These are phyloP conservation scores for Octodon degus DNA, from an alignment of 2,113 vertebrate species.

Conservation along the genomic window DNA sequence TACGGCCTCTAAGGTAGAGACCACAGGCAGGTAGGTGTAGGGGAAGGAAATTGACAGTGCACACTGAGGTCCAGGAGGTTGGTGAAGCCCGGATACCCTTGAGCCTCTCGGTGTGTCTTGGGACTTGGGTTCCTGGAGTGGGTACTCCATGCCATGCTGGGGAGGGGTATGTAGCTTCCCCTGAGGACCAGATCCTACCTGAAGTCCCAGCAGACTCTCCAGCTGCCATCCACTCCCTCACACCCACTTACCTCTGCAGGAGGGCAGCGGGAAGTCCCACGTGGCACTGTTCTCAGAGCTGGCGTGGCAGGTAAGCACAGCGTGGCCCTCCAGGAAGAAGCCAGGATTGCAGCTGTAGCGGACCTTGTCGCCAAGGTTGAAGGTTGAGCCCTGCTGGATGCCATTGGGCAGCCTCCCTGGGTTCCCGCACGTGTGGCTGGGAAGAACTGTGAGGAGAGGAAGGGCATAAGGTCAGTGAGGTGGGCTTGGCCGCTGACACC, in stretches of 20 bases:
- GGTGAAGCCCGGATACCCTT: neutral
- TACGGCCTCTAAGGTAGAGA: neutral
- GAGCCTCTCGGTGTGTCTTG: neutral
- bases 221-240: rapidly evolving
- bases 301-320: slow-evolving; percentile 94
- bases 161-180: rapidly evolving
- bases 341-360: slow-evolving; percentile 96
- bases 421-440: slow-evolving; percentile 97
- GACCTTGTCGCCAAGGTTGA: slow-evolving; percentile 97
- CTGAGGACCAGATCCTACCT: neutral
- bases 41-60: neutral
- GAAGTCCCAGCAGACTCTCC: neutral
- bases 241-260: slow-evolving; percentile 93
- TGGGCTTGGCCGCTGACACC: rapidly evolving
- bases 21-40: neutral
- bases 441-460: slow-evolving; percentile 89
- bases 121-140: neutral
- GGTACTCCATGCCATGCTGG: neutral
- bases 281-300: slow-evolving; percentile 91
- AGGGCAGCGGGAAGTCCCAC: slow-evolving; percentile 98
- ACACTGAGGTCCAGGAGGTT: neutral
- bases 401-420: slow-evolving; percentile 95
- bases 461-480: neutral
- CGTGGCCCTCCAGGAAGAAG: slow-evolving; percentile 96
- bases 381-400: slow-evolving; percentile 95